A percentile compares a stretch with the other conserved stretches of the same genome.
phyloP scores from a whole-genome alignment of 2,113 vertebrate genomes.

The Zingel zingel region DNA sequence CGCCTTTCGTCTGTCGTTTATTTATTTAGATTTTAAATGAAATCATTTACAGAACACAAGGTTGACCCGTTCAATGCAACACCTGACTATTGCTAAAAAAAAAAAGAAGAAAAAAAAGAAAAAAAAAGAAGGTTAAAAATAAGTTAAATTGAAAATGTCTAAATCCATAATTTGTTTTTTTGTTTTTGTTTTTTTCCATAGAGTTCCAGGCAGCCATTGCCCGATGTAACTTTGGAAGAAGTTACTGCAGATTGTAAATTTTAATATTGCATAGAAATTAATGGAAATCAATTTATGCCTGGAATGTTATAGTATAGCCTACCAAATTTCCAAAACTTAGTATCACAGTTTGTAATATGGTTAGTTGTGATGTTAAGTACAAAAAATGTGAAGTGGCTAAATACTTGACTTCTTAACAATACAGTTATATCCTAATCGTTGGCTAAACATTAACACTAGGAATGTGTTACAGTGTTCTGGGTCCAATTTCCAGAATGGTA shows the following conservation, averaged over 20 bases:
- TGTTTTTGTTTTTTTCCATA: too few relatives aligned
- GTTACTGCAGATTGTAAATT: neutral
- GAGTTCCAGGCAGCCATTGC: neutral
- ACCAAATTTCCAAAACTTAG: neutral
- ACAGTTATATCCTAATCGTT: neutral
- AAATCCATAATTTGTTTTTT: too few relatives aligned
- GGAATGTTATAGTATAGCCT: neutral
- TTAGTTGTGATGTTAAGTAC: neutral
- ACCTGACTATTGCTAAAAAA: neutral
- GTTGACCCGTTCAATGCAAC: neutral
- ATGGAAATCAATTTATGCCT: neutral
- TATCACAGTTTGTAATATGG: neutral
- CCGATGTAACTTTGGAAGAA: neutral
- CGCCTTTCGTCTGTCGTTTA: too few relatives aligned
- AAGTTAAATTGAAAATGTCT: neutral
- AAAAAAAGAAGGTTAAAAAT: neutral
- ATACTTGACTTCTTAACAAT: neutral
- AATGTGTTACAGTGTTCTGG: neutral
- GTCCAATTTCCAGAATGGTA: neutral
- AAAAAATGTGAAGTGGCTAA: neutral
- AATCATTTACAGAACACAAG: neutral
- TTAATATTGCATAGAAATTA: neutral
- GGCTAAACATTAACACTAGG: slow-evolving; percentile 1
- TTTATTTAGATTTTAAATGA: neutral
- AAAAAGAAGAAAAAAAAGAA: neutral